Evolutionary conservation across 1,140 invertebrate genomes (phyloP).

Genomic region (Branchinecta lynchi): DNA sequence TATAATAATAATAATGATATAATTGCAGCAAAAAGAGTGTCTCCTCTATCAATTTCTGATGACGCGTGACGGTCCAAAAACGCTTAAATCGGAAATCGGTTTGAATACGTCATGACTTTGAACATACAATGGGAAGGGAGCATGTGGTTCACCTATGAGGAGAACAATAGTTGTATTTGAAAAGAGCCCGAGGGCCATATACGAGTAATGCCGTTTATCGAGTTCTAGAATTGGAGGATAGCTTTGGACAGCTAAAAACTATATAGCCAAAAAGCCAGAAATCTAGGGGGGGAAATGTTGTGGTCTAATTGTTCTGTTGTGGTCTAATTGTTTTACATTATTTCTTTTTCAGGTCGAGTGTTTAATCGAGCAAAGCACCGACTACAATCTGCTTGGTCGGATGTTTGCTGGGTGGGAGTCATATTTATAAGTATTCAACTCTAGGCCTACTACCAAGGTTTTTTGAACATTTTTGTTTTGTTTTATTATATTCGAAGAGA

Average conservation of each 20-base stretch:
- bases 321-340: background rate
- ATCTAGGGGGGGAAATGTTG: background rate
- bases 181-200: background rate
- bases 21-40: too few species aligned
- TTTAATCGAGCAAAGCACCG: background rate
- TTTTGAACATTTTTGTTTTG: background rate
- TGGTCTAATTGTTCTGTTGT: background rate
- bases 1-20: too few species aligned
- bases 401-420: background rate
- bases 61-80: too few species aligned
- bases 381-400: background rate
- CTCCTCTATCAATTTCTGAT: too few species aligned
- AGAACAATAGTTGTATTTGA: background rate
- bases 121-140: too few species aligned
- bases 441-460: background rate
- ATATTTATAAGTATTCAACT: background rate
- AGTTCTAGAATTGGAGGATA: background rate
- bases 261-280: background rate
- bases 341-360: background rate
- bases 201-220: background rate
- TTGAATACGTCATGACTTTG: too few species aligned
- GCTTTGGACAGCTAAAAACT: background rate
- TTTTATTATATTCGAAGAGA: too few species aligned
- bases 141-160: background rate
- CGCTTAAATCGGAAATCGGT: too few species aligned